Base-by-base conservation (phyloP, 2,888 invertebrate genomes). In the Thymelicus lineola region DNA sequence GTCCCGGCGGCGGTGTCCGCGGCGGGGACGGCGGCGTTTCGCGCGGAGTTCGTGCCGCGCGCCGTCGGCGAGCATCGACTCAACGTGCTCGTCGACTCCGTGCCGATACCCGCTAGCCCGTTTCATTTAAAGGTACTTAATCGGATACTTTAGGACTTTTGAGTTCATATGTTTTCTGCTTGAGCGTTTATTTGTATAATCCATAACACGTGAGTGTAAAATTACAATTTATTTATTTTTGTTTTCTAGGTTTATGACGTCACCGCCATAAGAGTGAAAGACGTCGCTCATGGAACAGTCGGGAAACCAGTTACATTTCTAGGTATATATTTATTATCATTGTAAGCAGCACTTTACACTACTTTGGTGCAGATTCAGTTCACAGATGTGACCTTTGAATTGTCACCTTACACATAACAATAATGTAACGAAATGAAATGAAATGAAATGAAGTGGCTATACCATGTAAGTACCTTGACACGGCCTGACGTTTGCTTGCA, bases 31-130 rank as follows among this genome's bases (percentile, higher is more conserved):
- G 97, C 96, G 62, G 96, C 96, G 74, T 98, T 97, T 92, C 96
- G 96, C 75, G 98, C 98, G 4, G 98, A 99, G 88, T 99, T 99
- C 88, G 97, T 97, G 73, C 98, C 99, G 12, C 94, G 97, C 77
- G 96, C 97, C 62, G 98, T 98, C 72, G 98, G 98, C 59, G 98
- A 98, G 82, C 98, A 99, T 88, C 95, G 97, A 73, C 97, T 99
- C 74, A 96, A 97, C 80, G 97, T 98, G 73, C 96, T 96, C 72
- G 97, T 98, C 73, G 97, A 96, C 84, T 96, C 97, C 75, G 89
- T 95, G 79, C 96, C 98, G 12, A 97, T 98, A 73, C 96, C 97
- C 28, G 98, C 98, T 60, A 98, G 98, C 84, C 99, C 99, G 6
- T 99, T 98, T 89, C 97, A 97, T 78, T 97, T 98, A 79, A 98